Conservation (phyloP, 2,113 vertebrate species). For the Todiramphus saurophagus region DNA sequence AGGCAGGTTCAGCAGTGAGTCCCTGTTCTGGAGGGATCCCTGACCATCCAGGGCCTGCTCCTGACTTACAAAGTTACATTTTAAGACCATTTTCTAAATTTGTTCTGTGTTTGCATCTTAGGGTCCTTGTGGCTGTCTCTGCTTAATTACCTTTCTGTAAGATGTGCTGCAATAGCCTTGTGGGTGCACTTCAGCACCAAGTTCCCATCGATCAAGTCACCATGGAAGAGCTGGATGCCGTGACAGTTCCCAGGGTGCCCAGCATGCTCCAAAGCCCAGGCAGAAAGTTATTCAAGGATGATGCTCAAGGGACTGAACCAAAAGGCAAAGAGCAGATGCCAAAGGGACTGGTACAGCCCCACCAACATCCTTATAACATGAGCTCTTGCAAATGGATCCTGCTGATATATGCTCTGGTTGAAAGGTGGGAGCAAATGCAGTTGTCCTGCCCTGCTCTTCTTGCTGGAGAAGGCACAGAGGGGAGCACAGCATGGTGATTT, state of each 20-base stretch:
- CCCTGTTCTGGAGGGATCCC: not conserved
- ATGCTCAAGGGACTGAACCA: not conserved
- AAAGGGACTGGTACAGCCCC: not conserved
- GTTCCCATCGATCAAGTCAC: not conserved
- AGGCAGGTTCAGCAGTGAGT: not conserved
- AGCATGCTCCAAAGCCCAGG: not conserved
- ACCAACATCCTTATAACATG: not conserved
- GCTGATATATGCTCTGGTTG: not conserved
- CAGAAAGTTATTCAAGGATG: not conserved
- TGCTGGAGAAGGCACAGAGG: not conserved
- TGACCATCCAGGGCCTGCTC: not conserved
- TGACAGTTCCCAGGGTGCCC: not conserved
- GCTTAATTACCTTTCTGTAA: not conserved
- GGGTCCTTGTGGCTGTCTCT: not conserved
- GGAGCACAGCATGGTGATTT: not conserved
- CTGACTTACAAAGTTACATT: not conserved
- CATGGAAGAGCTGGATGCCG: not conserved
- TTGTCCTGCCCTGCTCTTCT: not conserved
- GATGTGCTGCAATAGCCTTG: not conserved
- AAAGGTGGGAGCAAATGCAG: not conserved
- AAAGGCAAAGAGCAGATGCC: not conserved
- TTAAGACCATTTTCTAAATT: not conserved
- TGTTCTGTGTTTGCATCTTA: not conserved
- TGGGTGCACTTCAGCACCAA: fast-evolving
- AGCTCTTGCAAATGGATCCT: not conserved